Conservation (phyloP, 2,888 invertebrate species). For the Drosophila yooni region DNA sequence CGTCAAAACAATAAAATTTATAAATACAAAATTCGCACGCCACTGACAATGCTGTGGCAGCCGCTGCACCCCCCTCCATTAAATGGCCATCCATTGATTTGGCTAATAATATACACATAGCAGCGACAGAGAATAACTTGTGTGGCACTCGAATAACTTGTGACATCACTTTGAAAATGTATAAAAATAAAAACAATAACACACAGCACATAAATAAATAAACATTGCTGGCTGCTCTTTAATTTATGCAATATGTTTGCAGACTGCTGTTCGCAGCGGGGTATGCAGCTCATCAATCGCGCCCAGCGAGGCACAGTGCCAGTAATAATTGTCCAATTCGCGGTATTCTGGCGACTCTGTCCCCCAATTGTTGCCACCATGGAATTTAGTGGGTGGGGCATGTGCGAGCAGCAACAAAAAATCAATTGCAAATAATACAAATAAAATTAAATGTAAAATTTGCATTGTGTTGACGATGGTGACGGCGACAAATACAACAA, state of each 20-base stretch:
- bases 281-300: conserved; percentile 59
- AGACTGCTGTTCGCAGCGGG: conserved; percentile 13
- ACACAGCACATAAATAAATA: conserved; percentile 16
- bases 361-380: conserved; percentile 34
- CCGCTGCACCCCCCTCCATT: not conserved
- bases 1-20: conserved; percentile 67
- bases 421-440: conserved; percentile 58
- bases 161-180: conserved; percentile 78
- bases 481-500: conserved; percentile 20
- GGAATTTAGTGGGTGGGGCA: conserved; percentile 29
- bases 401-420: conserved; percentile 30
- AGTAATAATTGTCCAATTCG: conserved; percentile 40
- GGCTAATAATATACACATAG: conserved; percentile 53
- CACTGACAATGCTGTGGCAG: conserved; percentile 23
- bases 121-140: conserved; percentile 50
- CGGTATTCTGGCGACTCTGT: conserved; percentile 30
- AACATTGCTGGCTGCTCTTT: conserved; percentile 17
- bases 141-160: conserved; percentile 57
- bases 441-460: conserved; percentile 53
- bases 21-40: conserved; percentile 67
- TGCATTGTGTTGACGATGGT: conserved; percentile 12
- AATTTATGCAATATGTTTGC: conserved; percentile 44
- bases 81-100: conserved; percentile 26
- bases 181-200: conserved; percentile 69
- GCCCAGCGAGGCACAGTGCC: conserved; percentile 17